Conservation (phyloP, 2,888 invertebrate genomes). For the Dioctria rufipes region DNA sequence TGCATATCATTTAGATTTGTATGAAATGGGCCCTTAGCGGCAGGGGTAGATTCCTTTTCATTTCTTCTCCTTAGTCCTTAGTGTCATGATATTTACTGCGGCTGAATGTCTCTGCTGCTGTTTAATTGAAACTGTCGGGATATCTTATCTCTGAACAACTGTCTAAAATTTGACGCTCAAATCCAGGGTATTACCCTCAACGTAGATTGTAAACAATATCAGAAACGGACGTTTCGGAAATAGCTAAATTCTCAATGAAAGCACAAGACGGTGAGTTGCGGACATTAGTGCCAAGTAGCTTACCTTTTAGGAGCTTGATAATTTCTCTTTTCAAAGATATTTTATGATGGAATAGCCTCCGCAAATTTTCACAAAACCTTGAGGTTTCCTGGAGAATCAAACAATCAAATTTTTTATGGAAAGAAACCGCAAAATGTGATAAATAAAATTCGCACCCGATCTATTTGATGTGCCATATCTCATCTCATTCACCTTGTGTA, state of each 20-base stretch:
- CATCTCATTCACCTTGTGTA: constrained; percentile 16
- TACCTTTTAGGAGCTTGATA: background rate
- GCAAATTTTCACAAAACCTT: background rate
- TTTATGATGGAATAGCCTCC: too few species aligned
- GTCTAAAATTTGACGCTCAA: constrained; percentile 39
- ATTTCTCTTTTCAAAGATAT: background rate
- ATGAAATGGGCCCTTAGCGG: background rate
- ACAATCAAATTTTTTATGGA: constrained; percentile 24
- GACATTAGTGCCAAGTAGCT: constrained; percentile 23
- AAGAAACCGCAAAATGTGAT: background rate
- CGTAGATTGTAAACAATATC: constrained; percentile 24
- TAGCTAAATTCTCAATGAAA: background rate
- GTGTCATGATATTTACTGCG: too few species aligned
- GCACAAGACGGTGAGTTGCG: background rate
- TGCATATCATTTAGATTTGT: constrained; percentile 61
- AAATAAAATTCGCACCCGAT: background rate
- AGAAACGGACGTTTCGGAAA: constrained; percentile 34
- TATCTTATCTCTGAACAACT: constrained; percentile 41
- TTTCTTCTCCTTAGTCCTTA: background rate
- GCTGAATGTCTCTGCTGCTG: constrained; percentile 6
- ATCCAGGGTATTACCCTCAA: constrained; percentile 31
- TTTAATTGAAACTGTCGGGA: constrained; percentile 45
- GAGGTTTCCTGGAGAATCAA: background rate
- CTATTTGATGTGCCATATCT: background rate
- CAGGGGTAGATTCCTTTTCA: constrained; percentile 17